Conservation (phyloP, 1,140 invertebrate species). For the Amphibalanus amphitrite region DNA sequence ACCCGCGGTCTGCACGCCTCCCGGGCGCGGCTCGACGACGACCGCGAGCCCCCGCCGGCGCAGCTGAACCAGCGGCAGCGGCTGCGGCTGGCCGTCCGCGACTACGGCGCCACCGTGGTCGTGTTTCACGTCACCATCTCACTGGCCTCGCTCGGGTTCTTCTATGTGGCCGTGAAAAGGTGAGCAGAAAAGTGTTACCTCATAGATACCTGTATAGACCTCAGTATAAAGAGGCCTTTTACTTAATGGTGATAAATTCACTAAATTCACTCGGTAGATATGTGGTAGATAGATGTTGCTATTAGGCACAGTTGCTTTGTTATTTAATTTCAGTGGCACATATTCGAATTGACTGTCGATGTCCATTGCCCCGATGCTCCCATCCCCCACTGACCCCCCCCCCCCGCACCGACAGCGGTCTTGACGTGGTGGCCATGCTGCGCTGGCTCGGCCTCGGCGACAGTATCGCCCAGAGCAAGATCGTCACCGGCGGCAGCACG, state of each 20-base stretch:
- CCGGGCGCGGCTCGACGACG: not conserved
- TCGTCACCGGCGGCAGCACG: constrained; percentile 49
- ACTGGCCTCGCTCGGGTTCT: constrained; percentile 59
- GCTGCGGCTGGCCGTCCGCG: constrained; percentile 59
- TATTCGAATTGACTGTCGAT: no score
- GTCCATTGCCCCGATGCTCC: no score
- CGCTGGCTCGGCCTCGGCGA: constrained; percentile 8
- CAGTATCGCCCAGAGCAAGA: not conserved
- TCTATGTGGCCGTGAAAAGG: constrained; percentile 71
- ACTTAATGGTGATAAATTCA: no score
- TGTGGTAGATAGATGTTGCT: no score
- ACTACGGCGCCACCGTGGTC: constrained; percentile 74
- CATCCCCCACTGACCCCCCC: no score
- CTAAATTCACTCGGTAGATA: no score
- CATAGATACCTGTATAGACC: no score
- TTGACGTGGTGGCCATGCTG: constrained; percentile 18
- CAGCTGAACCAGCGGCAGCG: constrained; percentile 37
- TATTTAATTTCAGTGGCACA: no score
- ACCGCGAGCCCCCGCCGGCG: constrained; percentile 5
- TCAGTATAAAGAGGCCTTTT: no score
- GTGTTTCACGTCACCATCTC: constrained; percentile 76
- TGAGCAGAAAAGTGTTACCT: no score
- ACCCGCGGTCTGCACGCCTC: not conserved
- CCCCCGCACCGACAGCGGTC: constrained; percentile 16
- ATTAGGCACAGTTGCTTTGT: no score